phyloP scores from a whole-genome alignment of 2,113 vertebrate genomes.

The Helogale parvula region DNA sequence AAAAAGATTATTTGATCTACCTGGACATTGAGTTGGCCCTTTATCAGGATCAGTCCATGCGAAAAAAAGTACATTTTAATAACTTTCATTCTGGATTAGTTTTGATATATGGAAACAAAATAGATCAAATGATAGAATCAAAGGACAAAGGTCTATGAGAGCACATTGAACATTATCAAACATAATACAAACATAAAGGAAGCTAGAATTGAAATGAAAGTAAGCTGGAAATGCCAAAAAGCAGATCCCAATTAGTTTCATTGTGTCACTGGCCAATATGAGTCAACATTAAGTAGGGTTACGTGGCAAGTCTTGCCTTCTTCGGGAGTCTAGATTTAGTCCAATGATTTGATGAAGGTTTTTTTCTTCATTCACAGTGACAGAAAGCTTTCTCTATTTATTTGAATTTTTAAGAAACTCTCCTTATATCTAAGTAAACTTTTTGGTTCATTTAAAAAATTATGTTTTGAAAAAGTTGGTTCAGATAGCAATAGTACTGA shows the following conservation, averaged over 20 bases:
- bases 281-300: neutral
- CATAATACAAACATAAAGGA: neutral
- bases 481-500: slow-evolving; percentile 4
- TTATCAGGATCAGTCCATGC: neutral
- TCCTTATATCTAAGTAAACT: neutral
- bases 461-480: neutral
- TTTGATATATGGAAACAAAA: slow-evolving; percentile 21
- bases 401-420: neutral
- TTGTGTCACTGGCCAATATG: neutral
- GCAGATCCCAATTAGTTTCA: neutral
- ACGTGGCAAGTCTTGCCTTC: neutral
- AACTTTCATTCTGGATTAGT: neutral
- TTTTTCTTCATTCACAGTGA: neutral
- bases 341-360: neutral
- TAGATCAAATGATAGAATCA: neutral
- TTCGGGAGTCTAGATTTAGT: neutral
- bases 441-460: slow-evolving; percentile 56
- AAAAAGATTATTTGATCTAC: neutral
- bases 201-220: neutral
- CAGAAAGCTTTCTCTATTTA: neutral
- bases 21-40: neutral
- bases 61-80: neutral
- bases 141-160: neutral
- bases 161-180: neutral
- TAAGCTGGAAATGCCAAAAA: neutral